These are phyloP conservation scores for Clitarchus hookeri DNA, from an alignment of 2,888 invertebrate species.

Conservation along the genomic window DNA sequence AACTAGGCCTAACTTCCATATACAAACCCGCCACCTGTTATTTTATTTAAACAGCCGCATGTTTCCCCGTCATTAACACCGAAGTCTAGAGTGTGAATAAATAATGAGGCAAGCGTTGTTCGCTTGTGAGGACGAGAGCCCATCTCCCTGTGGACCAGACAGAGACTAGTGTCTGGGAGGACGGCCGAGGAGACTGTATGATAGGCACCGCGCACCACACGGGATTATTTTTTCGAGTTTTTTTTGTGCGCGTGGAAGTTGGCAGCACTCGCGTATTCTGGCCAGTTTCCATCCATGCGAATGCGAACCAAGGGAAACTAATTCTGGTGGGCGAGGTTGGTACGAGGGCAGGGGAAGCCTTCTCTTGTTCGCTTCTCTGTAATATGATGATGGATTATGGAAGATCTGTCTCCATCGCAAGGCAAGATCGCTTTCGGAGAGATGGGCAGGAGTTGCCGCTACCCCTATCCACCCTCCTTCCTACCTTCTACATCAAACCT, in stretches of 20 bases:
- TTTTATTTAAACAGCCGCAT: not conserved
- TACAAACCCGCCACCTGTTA: too few relatives aligned
- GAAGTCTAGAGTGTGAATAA: not conserved
- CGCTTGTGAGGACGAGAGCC: not conserved
- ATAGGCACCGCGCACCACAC: not conserved
- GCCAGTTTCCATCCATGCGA: not conserved
- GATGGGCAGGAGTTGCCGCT: not conserved
- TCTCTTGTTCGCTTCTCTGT: not conserved
- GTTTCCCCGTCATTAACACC: not conserved
- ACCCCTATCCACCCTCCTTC: not conserved
- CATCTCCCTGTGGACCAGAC: not conserved
- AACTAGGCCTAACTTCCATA: not conserved
- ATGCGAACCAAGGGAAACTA: not conserved
- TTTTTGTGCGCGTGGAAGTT: not conserved
- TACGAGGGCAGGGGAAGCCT: not conserved
- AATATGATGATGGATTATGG: constrained; percentile 14
- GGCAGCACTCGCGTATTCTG: not conserved
- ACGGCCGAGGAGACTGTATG: not conserved
- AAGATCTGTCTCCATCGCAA: constrained; percentile 2
- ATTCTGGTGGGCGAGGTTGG: not conserved
- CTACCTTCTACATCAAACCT: not conserved
- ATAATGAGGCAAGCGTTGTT: not conserved
- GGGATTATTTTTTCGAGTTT: too few relatives aligned
- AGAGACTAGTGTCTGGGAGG: not conserved
- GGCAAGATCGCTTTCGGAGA: not conserved